Percentiles rank a stretch among this genome's conserved stretches.
phyloP scores from a whole-genome alignment of 2,888 invertebrate species.

The Mongoloraphidia duomilia region DNA sequence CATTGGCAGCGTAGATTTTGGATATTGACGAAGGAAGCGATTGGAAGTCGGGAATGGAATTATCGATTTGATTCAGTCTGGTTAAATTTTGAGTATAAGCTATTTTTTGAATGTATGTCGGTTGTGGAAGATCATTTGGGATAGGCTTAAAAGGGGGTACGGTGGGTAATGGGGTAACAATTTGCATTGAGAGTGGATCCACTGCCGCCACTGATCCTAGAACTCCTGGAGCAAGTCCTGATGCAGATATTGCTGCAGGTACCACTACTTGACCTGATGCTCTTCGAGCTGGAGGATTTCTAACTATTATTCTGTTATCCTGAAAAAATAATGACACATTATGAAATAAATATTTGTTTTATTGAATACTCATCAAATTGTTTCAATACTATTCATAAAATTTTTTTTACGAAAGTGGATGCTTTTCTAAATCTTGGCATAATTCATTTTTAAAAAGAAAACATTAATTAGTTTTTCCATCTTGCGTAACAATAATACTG shows the following conservation, averaged over 20 bases:
- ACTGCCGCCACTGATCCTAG: background rate
- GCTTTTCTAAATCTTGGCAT: too few species aligned
- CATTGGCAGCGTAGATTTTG: conserved; percentile 28
- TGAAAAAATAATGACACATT: conserved; percentile 1
- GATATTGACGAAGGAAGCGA: conserved; percentile 41
- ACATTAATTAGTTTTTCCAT: too few species aligned
- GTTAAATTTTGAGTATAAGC: conserved; percentile 25
- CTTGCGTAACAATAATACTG: too few species aligned
- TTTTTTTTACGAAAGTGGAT: too few species aligned
- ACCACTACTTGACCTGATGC: conserved; percentile 3
- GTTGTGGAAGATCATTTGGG: conserved; percentile 28
- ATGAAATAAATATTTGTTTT: background rate
- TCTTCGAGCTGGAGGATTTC: conserved; percentile 5
- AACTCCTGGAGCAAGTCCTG: background rate
- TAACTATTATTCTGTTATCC: conserved; percentile 11
- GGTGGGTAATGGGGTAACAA: conserved; percentile 1
- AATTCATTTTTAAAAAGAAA: too few species aligned
- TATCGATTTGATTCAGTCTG: conserved; percentile 27
- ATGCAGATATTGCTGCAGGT: conserved; percentile 1
- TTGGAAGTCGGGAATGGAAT: conserved; percentile 37
- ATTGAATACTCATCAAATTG: background rate
- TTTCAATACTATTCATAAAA: too few species aligned
- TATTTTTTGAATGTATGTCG: conserved; percentile 25
- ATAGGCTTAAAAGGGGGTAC: conserved; percentile 64
- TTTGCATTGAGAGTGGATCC: background rate